These are phyloP conservation scores for Picathartes gymnocephalus DNA, from an alignment of 2,113 vertebrate genomes.

Conservation along the genomic window DNA sequence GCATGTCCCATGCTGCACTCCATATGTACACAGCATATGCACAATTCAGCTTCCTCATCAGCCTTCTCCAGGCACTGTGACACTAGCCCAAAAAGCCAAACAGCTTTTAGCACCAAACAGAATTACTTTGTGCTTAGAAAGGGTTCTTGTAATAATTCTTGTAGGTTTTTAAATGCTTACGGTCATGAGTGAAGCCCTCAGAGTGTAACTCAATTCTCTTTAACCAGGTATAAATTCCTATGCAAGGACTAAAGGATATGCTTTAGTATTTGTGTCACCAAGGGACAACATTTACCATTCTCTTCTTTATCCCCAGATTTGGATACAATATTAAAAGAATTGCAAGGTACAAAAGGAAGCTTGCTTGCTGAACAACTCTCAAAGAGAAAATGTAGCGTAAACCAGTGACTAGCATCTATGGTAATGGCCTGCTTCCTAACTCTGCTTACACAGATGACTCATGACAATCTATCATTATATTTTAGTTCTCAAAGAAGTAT, in stretches of 20 bases:
- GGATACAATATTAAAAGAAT: background rate
- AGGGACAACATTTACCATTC: background rate
- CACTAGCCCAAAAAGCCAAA: background rate
- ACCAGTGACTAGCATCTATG: background rate
- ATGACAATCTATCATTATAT: background rate
- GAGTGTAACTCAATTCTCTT: background rate
- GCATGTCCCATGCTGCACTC: background rate
- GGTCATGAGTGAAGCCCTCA: background rate
- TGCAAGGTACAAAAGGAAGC: background rate
- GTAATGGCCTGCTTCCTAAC: background rate
- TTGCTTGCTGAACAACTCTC: background rate
- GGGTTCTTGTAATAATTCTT: background rate
- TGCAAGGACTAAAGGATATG: background rate
- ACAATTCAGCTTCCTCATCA: background rate
- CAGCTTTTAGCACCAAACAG: background rate
- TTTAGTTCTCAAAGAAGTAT: background rate
- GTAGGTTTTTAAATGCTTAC: background rate
- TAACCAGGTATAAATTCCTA: background rate
- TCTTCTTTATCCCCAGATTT: background rate
- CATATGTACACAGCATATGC: accelerated
- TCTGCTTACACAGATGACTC: background rate
- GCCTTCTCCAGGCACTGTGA: background rate
- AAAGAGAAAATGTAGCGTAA: background rate
- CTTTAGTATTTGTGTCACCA: background rate
- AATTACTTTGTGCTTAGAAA: background rate